Conservation (phyloP, 2,888 invertebrate species). For the Argyra leucocephala region DNA sequence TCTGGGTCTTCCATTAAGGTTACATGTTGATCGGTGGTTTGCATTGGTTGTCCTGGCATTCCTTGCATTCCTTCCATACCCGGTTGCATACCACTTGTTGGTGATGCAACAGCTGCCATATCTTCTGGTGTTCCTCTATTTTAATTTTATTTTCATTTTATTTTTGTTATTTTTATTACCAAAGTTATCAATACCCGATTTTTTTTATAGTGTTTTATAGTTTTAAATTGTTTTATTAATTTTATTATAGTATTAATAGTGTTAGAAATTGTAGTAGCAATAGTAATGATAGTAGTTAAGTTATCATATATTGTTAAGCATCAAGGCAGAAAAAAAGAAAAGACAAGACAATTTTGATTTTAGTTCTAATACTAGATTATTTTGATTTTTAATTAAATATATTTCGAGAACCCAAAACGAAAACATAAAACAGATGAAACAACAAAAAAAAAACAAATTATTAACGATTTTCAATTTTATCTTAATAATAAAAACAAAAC, state of each 20-base stretch:
- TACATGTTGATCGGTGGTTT: constrained; percentile 48
- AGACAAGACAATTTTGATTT: constrained; percentile 19
- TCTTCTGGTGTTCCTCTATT: constrained; percentile 72
- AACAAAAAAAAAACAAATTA: constrained; percentile 12
- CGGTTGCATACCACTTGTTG: constrained; percentile 53
- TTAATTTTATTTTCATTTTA: constrained; percentile 15
- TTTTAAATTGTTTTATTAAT: not conserved
- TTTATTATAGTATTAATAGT: not conserved
- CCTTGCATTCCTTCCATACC: constrained; percentile 50
- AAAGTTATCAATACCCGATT: not conserved
- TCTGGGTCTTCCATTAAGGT: constrained; percentile 88
- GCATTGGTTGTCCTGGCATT: constrained; percentile 42
- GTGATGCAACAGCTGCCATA: constrained; percentile 72
- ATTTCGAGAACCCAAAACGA: constrained; percentile 26
- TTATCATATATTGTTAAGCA: constrained; percentile 25
- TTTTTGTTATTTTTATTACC: not conserved
- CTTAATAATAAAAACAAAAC: too few species aligned
- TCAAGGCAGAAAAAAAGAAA: constrained; percentile 20
- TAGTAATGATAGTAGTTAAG: constrained; percentile 19
- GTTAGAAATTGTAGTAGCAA: constrained; percentile 7
- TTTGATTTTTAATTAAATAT: not conserved
- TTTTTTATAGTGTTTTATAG: constrained; percentile 11
- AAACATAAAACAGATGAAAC: constrained; percentile 25
- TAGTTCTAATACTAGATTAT: not conserved
- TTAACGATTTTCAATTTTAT: not conserved